phyloP scores from a whole-genome alignment of 2,888 invertebrate species.

The Mesorhabditis belari region DNA sequence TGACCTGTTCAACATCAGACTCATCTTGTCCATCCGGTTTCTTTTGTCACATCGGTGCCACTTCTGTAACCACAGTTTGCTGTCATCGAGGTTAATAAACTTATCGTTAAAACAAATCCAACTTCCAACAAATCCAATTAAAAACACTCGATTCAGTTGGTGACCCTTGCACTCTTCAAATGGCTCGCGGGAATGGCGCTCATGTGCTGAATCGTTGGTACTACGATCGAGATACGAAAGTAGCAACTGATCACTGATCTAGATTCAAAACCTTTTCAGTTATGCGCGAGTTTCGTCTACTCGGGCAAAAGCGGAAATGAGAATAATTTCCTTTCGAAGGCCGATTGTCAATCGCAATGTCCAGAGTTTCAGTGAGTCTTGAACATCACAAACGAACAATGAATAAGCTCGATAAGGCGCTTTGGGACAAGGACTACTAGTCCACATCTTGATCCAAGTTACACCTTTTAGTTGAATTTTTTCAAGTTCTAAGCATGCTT shows the following conservation, averaged over 20 bases:
- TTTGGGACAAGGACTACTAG: no score
- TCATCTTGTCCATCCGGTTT: constrained; percentile 18
- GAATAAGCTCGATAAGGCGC: no score
- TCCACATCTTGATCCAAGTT: no score
- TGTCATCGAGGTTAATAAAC: constrained; percentile 19
- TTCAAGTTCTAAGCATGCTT: no score
- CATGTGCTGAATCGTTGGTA: constrained; percentile 20
- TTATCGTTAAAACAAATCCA: no score
- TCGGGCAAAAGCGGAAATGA: constrained; percentile 25
- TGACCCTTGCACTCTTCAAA: constrained; percentile 34
- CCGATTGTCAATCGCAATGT: constrained; percentile 12
- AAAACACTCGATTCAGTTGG: no score
- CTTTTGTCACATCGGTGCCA: constrained; percentile 47
- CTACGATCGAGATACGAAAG: constrained; percentile 6
- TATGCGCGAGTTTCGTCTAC: constrained; percentile 17
- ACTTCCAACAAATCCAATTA: no score
- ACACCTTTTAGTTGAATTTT: no score
- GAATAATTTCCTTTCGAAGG: constrained; percentile 22
- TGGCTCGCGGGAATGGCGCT: constrained; percentile 33
- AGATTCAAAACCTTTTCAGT: not conserved
- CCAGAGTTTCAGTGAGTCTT: not conserved
- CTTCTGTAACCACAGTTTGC: constrained; percentile 40
- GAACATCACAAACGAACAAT: no score
- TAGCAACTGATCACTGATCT: not conserved
- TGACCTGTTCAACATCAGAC: not conserved